Conservation (phyloP, 2,888 invertebrate genomes). For the Opisthograptis luteolata region DNA sequence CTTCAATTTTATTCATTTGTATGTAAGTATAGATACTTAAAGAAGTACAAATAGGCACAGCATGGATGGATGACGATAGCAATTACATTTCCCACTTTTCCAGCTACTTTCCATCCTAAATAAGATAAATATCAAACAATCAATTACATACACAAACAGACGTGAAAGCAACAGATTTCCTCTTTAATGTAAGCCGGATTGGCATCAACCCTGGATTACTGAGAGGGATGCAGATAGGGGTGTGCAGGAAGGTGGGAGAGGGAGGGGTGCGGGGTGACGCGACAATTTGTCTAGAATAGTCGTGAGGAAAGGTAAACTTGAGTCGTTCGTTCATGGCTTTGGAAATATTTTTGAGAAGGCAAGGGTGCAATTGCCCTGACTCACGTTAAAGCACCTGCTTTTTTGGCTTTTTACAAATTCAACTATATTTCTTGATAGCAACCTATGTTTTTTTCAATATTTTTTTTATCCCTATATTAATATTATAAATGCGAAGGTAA, state of each 20-base stretch:
- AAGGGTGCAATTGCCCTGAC: too few species aligned
- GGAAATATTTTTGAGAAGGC: not conserved
- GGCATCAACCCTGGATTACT: constrained; percentile 57
- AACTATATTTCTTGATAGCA: too few species aligned
- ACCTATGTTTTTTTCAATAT: too few species aligned
- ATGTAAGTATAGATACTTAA: too few species aligned
- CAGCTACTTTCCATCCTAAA: not conserved
- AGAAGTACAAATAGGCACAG: too few species aligned
- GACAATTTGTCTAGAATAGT: constrained; percentile 59
- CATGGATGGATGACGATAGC: too few species aligned
- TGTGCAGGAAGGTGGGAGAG: constrained; percentile 31
- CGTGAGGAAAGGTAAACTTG: constrained; percentile 57
- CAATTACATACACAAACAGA: constrained; percentile 5
- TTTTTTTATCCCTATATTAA: too few species aligned
- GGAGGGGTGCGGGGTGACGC: constrained; percentile 46
- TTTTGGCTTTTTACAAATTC: too few species aligned
- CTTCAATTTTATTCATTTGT: too few species aligned
- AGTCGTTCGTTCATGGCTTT: constrained; percentile 18
- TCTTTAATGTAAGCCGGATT: constrained; percentile 39
- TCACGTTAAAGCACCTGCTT: too few species aligned
- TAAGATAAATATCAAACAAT: constrained; percentile 11
- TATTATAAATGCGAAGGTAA: too few species aligned
- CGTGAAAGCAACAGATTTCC: constrained; percentile 9
- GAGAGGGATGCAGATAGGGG: constrained; percentile 41
- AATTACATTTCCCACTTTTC: not conserved